Evolutionary conservation across 2,113 vertebrate genomes (phyloP).

Genomic region (Okapia johnstoni): DNA sequence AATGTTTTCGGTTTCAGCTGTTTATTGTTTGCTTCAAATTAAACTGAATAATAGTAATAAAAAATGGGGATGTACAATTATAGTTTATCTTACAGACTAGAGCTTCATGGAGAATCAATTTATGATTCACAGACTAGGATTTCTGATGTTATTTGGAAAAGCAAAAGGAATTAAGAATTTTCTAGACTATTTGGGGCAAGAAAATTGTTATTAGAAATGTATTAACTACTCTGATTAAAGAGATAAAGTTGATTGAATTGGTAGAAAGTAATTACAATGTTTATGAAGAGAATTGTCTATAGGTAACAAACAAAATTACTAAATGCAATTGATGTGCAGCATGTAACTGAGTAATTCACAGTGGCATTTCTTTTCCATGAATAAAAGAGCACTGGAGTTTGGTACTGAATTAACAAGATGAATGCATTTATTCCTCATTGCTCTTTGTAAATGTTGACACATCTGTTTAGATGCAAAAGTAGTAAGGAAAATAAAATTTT

Average conservation of each 20-base stretch:
- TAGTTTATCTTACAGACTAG: neutral
- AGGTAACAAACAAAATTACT: neutral
- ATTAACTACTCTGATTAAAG: slow-evolving; percentile 2
- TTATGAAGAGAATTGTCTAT: neutral
- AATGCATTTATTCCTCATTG: neutral
- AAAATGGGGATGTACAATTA: neutral
- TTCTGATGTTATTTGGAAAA: slow-evolving; percentile 5
- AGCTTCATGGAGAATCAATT: neutral
- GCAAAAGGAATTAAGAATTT: neutral
- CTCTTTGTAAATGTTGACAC: neutral
- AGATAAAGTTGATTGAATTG: neutral
- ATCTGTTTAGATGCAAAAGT: neutral
- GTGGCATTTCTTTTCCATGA: neutral
- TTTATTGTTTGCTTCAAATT: neutral
- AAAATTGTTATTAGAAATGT: neutral
- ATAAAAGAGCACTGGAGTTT: neutral
- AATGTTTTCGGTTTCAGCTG: neutral
- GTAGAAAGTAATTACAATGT: neutral
- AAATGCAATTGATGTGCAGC: neutral
- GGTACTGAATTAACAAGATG: neutral
- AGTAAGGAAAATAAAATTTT: neutral
- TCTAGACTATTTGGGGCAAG: neutral
- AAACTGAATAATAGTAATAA: neutral
- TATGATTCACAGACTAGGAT: neutral
- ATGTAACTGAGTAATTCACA: neutral